Conservation (phyloP, 2,797 vertebrate species). For the Phataginus tetradactyla region DNA sequence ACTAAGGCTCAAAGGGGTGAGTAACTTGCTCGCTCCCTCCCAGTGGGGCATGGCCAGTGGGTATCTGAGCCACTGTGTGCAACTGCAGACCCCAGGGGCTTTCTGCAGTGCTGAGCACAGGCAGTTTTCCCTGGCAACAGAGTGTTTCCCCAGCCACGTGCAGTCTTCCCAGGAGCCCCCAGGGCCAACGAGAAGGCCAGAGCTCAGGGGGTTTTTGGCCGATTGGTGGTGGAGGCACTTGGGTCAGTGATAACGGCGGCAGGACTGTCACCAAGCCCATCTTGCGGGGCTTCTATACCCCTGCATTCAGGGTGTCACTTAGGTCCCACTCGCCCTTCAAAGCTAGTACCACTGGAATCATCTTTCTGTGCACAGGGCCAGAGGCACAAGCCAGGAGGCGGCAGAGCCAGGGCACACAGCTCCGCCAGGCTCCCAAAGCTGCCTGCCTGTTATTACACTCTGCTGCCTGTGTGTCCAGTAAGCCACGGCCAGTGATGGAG, state of each 20-base stretch:
- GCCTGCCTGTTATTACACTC: neutral
- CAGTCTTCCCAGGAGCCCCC: neutral
- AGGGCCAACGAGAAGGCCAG: neutral
- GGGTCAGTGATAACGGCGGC: neutral
- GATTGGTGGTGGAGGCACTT: rapidly evolving
- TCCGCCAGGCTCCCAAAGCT: neutral
- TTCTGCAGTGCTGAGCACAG: rapidly evolving
- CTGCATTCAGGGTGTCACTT: rapidly evolving
- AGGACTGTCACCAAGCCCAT: rapidly evolving
- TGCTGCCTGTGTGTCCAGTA: neutral
- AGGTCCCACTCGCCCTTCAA: neutral
- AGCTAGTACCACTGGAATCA: rapidly evolving
- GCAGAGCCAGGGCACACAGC: neutral
- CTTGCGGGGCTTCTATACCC: neutral
- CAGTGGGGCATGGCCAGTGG: rapidly evolving
- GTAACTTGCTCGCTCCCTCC: neutral
- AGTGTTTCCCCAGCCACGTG: rapidly evolving
- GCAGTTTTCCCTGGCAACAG: rapidly evolving
- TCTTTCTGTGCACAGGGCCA: too few relatives aligned
- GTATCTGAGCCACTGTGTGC: neutral
- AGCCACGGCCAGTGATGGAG: rapidly evolving
- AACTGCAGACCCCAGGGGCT: rapidly evolving
- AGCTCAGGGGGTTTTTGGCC: neutral
- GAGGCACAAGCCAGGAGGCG: too few relatives aligned
- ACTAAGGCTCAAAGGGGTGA: neutral